These are phyloP conservation scores for Euglossa dilemma DNA, from an alignment of 1,140 invertebrate species.

Conservation along the genomic window DNA sequence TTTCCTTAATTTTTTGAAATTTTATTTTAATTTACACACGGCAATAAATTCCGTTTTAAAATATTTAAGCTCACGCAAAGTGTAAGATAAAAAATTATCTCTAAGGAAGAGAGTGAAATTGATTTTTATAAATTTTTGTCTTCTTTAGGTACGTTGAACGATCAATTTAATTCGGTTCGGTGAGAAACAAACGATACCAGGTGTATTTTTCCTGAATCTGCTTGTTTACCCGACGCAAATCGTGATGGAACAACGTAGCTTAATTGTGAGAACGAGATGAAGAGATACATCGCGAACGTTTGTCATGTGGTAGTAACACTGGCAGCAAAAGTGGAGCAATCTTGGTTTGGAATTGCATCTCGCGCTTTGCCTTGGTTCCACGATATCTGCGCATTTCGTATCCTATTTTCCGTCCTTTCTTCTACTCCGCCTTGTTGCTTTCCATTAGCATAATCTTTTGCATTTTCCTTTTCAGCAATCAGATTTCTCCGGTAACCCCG, in stretches of 20 bases:
- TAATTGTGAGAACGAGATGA: conserved; percentile 33
- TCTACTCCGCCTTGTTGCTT: background rate
- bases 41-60: too few species aligned
- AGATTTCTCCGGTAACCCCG: background rate
- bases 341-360: background rate
- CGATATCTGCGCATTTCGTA: background rate
- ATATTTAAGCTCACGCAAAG: too few species aligned
- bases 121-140: too few species aligned
- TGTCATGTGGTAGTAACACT: background rate
- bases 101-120: too few species aligned
- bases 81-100: too few species aligned
- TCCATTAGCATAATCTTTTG: background rate
- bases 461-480: background rate
- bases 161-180: background rate
- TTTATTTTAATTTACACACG: too few species aligned
- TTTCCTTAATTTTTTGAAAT: too few species aligned
- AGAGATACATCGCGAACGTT: background rate
- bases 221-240: background rate
- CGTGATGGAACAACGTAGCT: conserved; percentile 3
- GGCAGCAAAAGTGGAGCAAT: conserved; percentile 8
- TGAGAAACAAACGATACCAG: background rate
- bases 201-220: background rate
- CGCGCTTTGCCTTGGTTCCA: background rate
- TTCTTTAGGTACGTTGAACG: too few species aligned
- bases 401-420: background rate